A percentile compares a stretch with the other conserved stretches of the same genome.
phyloP scores from a whole-genome alignment of 2,797 vertebrate species.

The Moxostoma hubbsi region DNA sequence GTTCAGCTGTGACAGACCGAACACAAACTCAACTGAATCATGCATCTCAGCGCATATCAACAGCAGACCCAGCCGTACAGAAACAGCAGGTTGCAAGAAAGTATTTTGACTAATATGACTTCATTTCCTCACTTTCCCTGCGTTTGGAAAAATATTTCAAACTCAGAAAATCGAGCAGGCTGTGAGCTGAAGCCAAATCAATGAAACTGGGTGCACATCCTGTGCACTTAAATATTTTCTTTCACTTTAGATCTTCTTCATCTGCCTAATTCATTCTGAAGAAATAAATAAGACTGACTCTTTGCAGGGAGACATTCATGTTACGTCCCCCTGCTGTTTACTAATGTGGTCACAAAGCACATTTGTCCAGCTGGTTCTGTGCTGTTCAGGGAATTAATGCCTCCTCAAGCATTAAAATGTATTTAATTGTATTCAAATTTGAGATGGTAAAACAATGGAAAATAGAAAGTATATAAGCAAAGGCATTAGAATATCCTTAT shows the following conservation, averaged over 20 bases:
- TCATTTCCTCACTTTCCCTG: background rate
- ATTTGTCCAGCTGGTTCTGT: background rate
- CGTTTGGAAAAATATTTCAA: slow-evolving; percentile 13
- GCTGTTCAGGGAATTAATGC: background rate
- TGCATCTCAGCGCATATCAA: slow-evolving; percentile 41
- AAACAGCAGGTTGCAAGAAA: slow-evolving; percentile 8
- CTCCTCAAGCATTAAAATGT: background rate
- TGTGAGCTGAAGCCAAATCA: slow-evolving; percentile 28
- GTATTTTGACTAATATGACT: slow-evolving; percentile 10
- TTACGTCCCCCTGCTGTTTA: slow-evolving; percentile 21
- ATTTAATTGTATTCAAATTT: background rate
- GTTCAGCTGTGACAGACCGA: slow-evolving; percentile 8
- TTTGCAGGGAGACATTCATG: background rate
- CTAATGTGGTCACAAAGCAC: background rate
- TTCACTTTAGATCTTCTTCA: slow-evolving; percentile 18
- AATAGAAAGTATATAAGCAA: background rate
- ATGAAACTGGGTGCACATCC: slow-evolving; percentile 8
- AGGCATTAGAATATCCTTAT: background rate
- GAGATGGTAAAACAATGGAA: background rate
- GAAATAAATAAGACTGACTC: slow-evolving; percentile 29
- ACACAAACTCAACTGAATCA: slow-evolving; percentile 40
- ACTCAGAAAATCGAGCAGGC: background rate
- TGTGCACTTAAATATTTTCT: background rate
- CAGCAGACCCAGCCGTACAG: slow-evolving; percentile 10
- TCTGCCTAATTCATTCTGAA: slow-evolving; percentile 5